Percentiles rank a stretch among this genome's conserved stretches.
Evolutionary conservation across 2,888 invertebrate genomes (phyloP).

Genomic region (Drosophila barbarae): DNA sequence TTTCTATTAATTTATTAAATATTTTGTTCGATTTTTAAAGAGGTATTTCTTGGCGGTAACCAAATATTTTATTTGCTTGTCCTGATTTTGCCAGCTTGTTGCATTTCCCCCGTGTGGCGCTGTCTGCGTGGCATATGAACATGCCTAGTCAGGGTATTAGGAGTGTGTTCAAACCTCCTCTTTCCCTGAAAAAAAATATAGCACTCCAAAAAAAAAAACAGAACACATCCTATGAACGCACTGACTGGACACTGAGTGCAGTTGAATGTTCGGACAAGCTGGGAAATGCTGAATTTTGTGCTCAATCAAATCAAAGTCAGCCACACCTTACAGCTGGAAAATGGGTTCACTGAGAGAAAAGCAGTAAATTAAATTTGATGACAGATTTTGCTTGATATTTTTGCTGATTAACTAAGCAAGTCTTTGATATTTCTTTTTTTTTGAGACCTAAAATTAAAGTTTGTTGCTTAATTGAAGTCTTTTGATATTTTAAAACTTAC

Average conservation of each 20-base stretch:
- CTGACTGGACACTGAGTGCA: constrained; percentile 27
- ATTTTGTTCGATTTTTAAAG: not conserved
- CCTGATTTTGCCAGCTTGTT: constrained; percentile 60
- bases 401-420: too few species aligned
- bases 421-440: too few species aligned
- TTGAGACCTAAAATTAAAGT: too few species aligned
- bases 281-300: constrained; percentile 27
- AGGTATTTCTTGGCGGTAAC: not conserved
- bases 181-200: not conserved
- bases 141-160: constrained; percentile 33
- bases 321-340: constrained; percentile 16
- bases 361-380: not conserved
- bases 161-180: not conserved
- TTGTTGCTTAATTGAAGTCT: too few species aligned
- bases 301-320: constrained; percentile 42
- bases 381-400: not conserved
- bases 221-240: constrained; percentile 17
- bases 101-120: constrained; percentile 40
- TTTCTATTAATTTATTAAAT: not conserved
- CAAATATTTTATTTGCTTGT: not conserved
- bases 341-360: constrained; percentile 5
- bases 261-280: constrained; percentile 30
- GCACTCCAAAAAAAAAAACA: constrained; percentile 23
- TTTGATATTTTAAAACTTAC: too few species aligned
- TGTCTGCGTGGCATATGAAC: constrained; percentile 21